Conservation (phyloP, 2,888 invertebrate species). For the Autographa gamma region DNA sequence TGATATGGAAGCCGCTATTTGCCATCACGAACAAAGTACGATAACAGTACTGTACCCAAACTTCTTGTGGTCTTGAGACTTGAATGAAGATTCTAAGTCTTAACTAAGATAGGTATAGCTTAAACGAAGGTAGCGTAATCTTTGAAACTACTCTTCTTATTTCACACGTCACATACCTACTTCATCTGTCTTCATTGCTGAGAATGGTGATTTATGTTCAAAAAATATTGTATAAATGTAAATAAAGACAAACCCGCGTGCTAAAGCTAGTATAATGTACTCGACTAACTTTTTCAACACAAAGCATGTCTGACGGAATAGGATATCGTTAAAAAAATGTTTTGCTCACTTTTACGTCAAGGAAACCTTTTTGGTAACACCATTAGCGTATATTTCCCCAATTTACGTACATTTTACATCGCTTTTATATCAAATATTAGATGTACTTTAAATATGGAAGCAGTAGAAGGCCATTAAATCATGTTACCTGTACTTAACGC, state of each 20-base stretch:
- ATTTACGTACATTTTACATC: background rate
- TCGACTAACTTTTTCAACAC: no score
- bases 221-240: no score
- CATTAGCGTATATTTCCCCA: no score
- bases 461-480: background rate
- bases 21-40: constrained; percentile 14
- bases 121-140: background rate
- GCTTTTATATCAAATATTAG: background rate
- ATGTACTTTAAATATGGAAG: background rate
- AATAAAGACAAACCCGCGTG: no score
- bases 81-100: background rate
- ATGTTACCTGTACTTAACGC: background rate
- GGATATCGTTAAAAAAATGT: no score
- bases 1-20: constrained; percentile 18
- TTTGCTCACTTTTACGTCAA: no score
- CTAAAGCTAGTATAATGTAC: no score
- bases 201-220: no score
- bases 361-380: no score
- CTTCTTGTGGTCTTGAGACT: background rate
- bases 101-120: background rate
- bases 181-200: no score
- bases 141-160: background rate
- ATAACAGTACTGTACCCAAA: background rate
- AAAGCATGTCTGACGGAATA: no score
- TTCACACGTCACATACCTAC: background rate